These are phyloP conservation scores for Chiloscyllium plagiosum DNA, from an alignment of 2,113 vertebrate genomes.

Conservation along the genomic window DNA sequence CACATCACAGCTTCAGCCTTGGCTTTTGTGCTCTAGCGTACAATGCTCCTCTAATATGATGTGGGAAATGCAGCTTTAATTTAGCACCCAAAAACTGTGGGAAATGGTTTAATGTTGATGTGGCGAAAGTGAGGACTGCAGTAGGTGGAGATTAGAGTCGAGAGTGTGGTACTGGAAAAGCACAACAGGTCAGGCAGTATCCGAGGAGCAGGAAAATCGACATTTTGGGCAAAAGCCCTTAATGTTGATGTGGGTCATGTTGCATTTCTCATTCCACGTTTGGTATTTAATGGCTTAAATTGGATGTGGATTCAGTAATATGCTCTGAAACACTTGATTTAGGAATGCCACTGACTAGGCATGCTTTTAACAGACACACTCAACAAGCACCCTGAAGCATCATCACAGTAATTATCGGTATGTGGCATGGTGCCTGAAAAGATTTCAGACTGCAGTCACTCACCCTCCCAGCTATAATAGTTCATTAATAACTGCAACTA, in stretches of 20 bases:
- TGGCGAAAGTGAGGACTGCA: too few species aligned
- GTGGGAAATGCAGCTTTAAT: neutral
- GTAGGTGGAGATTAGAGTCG: too few species aligned
- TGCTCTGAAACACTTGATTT: neutral
- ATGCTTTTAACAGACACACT: too few species aligned
- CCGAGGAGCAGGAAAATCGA: too few species aligned
- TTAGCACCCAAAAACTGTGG: neutral
- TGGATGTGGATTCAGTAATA: neutral
- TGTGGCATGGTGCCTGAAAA: neutral
- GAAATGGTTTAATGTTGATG: neutral
- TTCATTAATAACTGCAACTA: neutral
- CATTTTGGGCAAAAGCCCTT: too few species aligned
- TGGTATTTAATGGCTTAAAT: neutral
- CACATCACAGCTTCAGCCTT: too few species aligned
- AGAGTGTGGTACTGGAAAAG: too few species aligned
- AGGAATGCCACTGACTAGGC: neutral
- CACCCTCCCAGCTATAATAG: neutral
- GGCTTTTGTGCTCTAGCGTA: neutral
- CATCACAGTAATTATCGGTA: neutral
- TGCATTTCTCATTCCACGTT: neutral
- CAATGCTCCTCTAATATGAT: neutral
- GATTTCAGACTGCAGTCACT: neutral
- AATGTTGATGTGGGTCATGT: neutral
- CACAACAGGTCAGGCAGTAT: too few species aligned
- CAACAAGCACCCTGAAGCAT: neutral